A percentile compares a stretch with the other conserved stretches of the same genome.
These are phyloP conservation scores for Muntiacus muntjak DNA, from an alignment of 2,113 vertebrate genomes.

Conservation along the genomic window DNA sequence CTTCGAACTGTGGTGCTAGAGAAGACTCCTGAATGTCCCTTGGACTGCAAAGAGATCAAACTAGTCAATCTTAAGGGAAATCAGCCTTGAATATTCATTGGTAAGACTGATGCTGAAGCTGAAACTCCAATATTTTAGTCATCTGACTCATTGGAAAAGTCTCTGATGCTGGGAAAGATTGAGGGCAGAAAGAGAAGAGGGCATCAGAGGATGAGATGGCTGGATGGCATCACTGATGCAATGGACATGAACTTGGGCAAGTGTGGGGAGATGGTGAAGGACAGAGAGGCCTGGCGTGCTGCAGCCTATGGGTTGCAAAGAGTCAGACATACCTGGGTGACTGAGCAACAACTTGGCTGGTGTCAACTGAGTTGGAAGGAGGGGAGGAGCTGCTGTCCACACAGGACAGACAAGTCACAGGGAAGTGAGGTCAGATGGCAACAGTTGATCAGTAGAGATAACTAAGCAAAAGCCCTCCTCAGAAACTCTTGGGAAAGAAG, in stretches of 20 bases:
- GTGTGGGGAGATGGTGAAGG: background rate
- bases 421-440: background rate
- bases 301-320: background rate
- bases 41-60: background rate
- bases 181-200: background rate
- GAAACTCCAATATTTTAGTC: background rate
- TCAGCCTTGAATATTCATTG: background rate
- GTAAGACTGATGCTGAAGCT: background rate
- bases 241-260: background rate
- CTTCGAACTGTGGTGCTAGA: background rate
- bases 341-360: background rate
- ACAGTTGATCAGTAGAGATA: background rate
- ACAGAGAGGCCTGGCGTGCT: background rate
- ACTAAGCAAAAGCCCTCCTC: background rate
- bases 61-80: background rate
- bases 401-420: background rate
- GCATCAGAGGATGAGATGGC: background rate
- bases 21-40: background rate
- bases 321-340: background rate
- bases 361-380: background rate
- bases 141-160: background rate
- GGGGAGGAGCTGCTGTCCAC: background rate
- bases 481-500: background rate
- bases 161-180: background rate
- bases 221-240: background rate